phyloP scores from a whole-genome alignment of 2,888 invertebrate genomes.

The Glyphotaelius pellucidus region DNA sequence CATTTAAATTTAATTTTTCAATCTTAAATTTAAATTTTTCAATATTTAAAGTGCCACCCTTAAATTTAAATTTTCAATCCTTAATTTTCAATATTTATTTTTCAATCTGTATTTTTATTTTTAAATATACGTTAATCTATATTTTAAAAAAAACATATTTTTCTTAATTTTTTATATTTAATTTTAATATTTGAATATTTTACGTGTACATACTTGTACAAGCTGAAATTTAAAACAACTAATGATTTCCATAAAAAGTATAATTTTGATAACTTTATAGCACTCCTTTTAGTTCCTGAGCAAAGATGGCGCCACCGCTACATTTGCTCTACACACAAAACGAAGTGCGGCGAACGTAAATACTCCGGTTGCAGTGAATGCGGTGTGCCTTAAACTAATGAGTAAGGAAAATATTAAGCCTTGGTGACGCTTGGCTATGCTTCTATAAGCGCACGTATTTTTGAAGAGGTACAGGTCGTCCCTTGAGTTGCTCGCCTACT shows the following conservation, averaged over 20 bases:
- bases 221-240: too few relatives aligned
- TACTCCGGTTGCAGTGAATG: neutral
- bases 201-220: too few relatives aligned
- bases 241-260: neutral
- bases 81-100: too few relatives aligned
- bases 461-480: slow-evolving; percentile 92
- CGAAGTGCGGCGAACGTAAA: neutral
- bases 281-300: neutral
- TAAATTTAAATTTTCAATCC: too few relatives aligned
- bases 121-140: too few relatives aligned
- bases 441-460: slow-evolving; percentile 81
- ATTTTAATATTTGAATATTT: too few relatives aligned
- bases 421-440: slow-evolving; percentile 93
- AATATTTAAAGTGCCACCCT: too few relatives aligned
- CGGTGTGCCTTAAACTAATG: slow-evolving; percentile 94
- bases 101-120: too few relatives aligned
- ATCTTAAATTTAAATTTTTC: too few relatives aligned
- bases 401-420: slow-evolving; percentile 98
- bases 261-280: neutral
- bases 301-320: neutral
- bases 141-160: too few relatives aligned
- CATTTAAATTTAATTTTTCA: too few relatives aligned
- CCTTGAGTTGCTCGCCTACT: slow-evolving; percentile 87
- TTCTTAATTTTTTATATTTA: too few relatives aligned
- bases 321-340: neutral